These are phyloP conservation scores for Epiblema foenella DNA, from an alignment of 2,888 invertebrate genomes.

Conservation along the genomic window DNA sequence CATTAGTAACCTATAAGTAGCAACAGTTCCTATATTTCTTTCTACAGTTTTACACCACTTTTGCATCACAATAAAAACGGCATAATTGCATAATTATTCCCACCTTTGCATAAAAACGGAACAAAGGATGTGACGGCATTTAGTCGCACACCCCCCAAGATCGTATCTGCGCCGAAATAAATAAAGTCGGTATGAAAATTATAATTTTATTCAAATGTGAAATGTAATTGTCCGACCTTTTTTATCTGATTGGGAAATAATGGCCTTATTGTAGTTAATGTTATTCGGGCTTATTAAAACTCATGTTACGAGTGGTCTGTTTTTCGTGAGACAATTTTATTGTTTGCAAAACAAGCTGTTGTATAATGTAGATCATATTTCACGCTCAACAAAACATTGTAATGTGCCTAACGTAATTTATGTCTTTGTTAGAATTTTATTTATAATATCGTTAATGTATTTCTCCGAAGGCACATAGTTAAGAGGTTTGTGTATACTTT, in stretches of 20 bases:
- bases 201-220: slow-evolving; percentile 61
- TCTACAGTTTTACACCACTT: slow-evolving; percentile 15
- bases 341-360: slow-evolving; percentile 13
- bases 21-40: too few relatives aligned
- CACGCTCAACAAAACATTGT: too few relatives aligned
- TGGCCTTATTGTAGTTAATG: slow-evolving; percentile 48
- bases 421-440: not conserved
- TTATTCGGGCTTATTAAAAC: slow-evolving; percentile 25
- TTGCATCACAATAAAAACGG: slow-evolving; percentile 31
- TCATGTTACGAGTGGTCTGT: slow-evolving; percentile 24
- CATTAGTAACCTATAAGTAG: too few relatives aligned
- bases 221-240: slow-evolving; percentile 59
- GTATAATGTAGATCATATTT: slow-evolving; percentile 1
- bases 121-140: slow-evolving; percentile 42
- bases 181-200: slow-evolving; percentile 60
- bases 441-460: not conserved
- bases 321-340: slow-evolving; percentile 1
- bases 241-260: slow-evolving; percentile 54
- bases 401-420: slow-evolving; percentile 6
- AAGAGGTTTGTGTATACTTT: too few relatives aligned
- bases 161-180: slow-evolving; percentile 57
- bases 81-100: slow-evolving; percentile 39
- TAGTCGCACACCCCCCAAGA: slow-evolving; percentile 46
- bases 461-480: too few relatives aligned
- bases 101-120: slow-evolving; percentile 36